Conservation (phyloP, 2,888 invertebrate genomes). For the Fragum fragum region DNA sequence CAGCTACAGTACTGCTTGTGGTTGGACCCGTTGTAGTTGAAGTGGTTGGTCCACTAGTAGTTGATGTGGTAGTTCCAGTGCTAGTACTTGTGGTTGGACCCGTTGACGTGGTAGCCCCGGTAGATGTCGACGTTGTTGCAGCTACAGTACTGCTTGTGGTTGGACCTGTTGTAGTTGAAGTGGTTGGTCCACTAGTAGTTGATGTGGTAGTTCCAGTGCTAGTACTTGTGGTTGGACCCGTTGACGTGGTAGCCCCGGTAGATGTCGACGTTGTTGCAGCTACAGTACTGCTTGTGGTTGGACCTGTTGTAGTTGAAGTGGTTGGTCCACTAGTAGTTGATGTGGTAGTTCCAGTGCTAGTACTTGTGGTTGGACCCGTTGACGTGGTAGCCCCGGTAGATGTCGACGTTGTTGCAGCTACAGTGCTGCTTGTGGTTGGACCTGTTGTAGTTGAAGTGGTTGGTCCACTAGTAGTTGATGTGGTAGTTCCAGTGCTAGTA, state of each 20-base stretch:
- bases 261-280: constrained; percentile 3
- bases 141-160: neutral
- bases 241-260: neutral
- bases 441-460: neutral
- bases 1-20: neutral
- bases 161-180: neutral
- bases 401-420: neutral
- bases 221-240: neutral
- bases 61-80: neutral
- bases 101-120: neutral
- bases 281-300: neutral
- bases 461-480: constrained; percentile 2
- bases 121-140: constrained; percentile 2
- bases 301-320: neutral
- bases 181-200: neutral
- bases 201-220: neutral
- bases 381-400: neutral
- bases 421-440: neutral
- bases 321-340: constrained; percentile 3
- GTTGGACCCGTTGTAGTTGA: neutral
- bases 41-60: constrained; percentile 3
- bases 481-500: neutral
- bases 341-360: neutral
- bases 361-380: neutral
- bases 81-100: neutral